Percentiles rank a stretch among this genome's conserved stretches.
Conservation (phyloP, 2,113 vertebrate species). For the Quiscalus mexicanus region DNA sequence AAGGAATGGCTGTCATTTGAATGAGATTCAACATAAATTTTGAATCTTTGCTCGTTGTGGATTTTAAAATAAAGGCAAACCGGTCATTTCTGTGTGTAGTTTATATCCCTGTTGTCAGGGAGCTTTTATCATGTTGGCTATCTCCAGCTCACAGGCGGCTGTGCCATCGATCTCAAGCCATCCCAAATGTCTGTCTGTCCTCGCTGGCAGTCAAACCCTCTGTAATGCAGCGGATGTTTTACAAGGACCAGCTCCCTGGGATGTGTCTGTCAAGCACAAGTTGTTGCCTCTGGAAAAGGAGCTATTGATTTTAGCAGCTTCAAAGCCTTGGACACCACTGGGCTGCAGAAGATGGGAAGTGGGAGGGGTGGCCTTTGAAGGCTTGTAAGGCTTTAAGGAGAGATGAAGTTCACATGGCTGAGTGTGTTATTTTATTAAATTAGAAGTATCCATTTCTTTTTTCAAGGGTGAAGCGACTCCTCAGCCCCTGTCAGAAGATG, state of each 20-base stretch:
- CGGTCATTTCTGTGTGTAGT: background rate
- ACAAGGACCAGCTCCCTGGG: background rate
- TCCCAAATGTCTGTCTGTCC: background rate
- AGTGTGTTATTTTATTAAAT: background rate
- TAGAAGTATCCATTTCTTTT: background rate
- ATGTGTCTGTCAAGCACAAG: background rate
- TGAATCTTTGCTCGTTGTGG: background rate
- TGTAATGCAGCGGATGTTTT: background rate
- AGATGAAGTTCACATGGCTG: background rate
- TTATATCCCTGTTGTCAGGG: background rate
- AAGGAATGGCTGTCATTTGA: background rate
- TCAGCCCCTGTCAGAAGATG: constrained; percentile 43
- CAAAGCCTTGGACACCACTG: background rate
- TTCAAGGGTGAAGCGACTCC: background rate
- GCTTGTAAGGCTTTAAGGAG: background rate
- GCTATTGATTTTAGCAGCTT: constrained; percentile 21
- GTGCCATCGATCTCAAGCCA: background rate
- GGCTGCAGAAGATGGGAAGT: background rate
- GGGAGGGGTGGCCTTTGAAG: background rate
- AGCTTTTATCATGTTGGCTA: background rate
- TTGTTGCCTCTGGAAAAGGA: background rate
- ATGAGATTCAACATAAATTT: background rate
- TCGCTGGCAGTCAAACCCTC: background rate
- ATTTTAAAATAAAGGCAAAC: background rate
- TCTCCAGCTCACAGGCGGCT: background rate